Base-by-base conservation (phyloP, 2,113 vertebrate genomes). In the Vidua chalybeata region DNA sequence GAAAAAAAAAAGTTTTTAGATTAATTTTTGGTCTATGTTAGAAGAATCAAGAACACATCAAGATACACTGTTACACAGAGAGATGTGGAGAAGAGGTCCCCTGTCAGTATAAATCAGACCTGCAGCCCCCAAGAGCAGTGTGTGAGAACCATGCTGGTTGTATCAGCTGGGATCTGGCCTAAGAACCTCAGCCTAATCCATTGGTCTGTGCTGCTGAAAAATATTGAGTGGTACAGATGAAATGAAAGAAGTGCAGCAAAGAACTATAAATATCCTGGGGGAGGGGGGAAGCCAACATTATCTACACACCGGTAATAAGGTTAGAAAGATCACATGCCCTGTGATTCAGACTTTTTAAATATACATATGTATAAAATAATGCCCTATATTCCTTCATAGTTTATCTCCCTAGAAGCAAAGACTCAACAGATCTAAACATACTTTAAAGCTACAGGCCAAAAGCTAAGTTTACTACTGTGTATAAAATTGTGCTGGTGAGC, bases 391-490 rank as follows among this genome's bases (percentile, higher is more conserved):
- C 72, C 69, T 87, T 93, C 22, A 10, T 95, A 97, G 89, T 56
- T 96, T 68, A 94, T 91, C 30, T 95, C 61, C 39, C 96, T 96
- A 77, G 78, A 89, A 79, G 72, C 69, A 82, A 84, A 80, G 58
- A 79, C 13, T 27, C 2, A 12, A 49, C 51, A 91, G 46, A 71
- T 23, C 76, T 80, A 80, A 56, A 64, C 48, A 61, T 22, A 43
- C 69, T 86, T 62, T 73, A 87, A 91, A 83, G 69, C 66, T 39
- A 56, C 27, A 71, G 58, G 66, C 66, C 54, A 73, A 84, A 92
- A 43, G 61, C 27, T 61, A 91, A 82, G n/a, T 49, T 95, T 64
- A 90, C 39, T 86, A 59, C 20, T 15, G 41, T n/a, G 52, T 33
- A 77, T 67, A 74, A 78, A 90, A 81, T 21, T 7, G 1, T 26